A percentile compares a stretch with the other conserved stretches of the same genome.
These are phyloP conservation scores for Gymnopithys bicolor DNA, from an alignment of 2,797 vertebrate species.

Conservation along the genomic window DNA sequence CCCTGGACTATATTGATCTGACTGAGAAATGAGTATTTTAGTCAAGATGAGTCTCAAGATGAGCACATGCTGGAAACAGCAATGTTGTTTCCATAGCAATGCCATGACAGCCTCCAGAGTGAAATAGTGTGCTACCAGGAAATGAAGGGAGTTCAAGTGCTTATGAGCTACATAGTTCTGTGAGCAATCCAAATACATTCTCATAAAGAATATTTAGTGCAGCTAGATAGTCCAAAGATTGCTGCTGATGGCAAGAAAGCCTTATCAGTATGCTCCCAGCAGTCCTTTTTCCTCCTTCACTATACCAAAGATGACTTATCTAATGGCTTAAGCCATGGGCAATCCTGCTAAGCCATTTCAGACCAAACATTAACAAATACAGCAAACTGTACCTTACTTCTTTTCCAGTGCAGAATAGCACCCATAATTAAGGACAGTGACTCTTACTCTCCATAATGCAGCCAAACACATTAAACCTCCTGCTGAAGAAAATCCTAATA, in stretches of 20 bases:
- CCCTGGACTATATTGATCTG: conserved; percentile 47
- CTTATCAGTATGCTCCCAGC: conserved; percentile 55
- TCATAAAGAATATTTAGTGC: conserved; percentile 67
- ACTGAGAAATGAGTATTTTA: conserved; percentile 54
- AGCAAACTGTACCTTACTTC: neutral
- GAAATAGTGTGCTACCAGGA: conserved; percentile 57
- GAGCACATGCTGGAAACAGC: conserved; percentile 29
- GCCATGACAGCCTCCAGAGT: conserved; percentile 30
- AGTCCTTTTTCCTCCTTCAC: conserved; percentile 17
- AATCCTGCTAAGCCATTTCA: conserved; percentile 20
- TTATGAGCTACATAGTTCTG: conserved; percentile 53
- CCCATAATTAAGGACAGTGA: conserved; percentile 19
- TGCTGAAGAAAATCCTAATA: neutral
- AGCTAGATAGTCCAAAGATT: conserved; percentile 52
- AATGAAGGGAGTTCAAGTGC: conserved; percentile 61
- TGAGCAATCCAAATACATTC: conserved; percentile 51
- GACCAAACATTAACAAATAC: neutral
- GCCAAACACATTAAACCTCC: neutral
- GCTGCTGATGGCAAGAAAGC: conserved; percentile 13
- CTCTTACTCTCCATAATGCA: neutral
- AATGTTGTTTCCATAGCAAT: conserved; percentile 71
- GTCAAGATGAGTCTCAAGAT: conserved; percentile 48
- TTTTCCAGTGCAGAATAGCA: neutral
- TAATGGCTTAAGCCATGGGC: neutral
- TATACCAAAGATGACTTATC: conserved; percentile 26